phyloP scores from a whole-genome alignment of 1,140 invertebrate species.

The Pseudomyrmex concolor region DNA sequence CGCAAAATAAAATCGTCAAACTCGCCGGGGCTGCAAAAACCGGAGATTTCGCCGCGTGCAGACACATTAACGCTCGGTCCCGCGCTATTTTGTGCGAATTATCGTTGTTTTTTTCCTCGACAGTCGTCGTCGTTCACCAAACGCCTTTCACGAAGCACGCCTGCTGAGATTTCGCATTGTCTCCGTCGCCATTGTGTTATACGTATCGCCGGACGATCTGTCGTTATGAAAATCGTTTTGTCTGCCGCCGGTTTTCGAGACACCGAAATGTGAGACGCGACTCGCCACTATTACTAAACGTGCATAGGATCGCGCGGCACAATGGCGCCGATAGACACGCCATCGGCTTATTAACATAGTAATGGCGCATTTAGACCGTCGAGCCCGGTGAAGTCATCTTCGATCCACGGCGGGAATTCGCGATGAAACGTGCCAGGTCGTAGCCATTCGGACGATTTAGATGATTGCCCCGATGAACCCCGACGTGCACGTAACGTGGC shows the following conservation, averaged over 20 bases:
- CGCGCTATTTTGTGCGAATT: constrained; percentile 6
- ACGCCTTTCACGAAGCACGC: neutral
- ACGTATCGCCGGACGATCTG: constrained; percentile 18
- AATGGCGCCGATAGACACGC: constrained; percentile 51
- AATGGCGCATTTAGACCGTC: constrained; percentile 45
- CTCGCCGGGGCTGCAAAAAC: neutral
- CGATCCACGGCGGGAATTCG: constrained; percentile 30
- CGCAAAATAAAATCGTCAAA: constrained; percentile 21
- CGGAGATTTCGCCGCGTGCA: neutral
- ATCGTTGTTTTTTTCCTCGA: constrained; percentile 25
- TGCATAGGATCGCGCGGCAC: constrained; percentile 38
- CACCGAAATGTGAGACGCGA: neutral
- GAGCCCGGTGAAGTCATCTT: constrained; percentile 48
- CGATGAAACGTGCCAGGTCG: constrained; percentile 31
- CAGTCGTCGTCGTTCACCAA: neutral
- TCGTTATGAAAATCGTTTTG: constrained; percentile 36
- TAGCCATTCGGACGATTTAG: constrained; percentile 79
- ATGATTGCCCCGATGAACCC: constrained; percentile 75
- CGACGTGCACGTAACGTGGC: constrained; percentile 70
- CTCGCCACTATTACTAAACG: constrained; percentile 1
- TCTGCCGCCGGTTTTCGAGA: neutral
- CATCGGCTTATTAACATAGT: constrained; percentile 57
- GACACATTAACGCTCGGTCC: neutral
- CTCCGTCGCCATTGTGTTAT: constrained; percentile 12
- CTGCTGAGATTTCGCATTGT: constrained; percentile 2